phyloP scores from a whole-genome alignment of 2,888 invertebrate genomes.

The Agapostemon virescens region DNA sequence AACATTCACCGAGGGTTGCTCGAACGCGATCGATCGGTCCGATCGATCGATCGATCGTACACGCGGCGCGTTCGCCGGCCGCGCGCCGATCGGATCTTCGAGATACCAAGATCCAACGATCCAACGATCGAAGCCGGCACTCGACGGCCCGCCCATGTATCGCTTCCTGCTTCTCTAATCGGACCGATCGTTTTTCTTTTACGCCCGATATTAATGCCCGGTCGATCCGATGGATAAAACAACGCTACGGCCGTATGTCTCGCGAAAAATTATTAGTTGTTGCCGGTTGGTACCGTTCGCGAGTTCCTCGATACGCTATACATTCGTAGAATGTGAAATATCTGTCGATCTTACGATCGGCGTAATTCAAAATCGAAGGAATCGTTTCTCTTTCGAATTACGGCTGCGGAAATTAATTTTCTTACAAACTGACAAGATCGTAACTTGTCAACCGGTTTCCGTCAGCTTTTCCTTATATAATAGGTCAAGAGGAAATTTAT shows the following conservation, averaged over 20 bases:
- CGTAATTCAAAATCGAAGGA: background rate
- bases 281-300: slow-evolving; percentile 10
- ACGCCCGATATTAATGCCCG: slow-evolving; percentile 44
- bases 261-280: slow-evolving; percentile 11
- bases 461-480: background rate
- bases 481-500: background rate
- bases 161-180: slow-evolving; percentile 68
- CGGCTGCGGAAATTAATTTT: background rate
- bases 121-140: slow-evolving; percentile 29
- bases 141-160: slow-evolving; percentile 54
- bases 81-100: slow-evolving; percentile 57
- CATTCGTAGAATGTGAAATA: background rate
- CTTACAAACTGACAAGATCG: background rate
- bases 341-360: background rate
- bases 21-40: slow-evolving; percentile 48
- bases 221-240: slow-evolving; percentile 10
- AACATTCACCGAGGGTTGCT: slow-evolving; percentile 57
- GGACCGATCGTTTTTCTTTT: slow-evolving; percentile 54
- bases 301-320: background rate
- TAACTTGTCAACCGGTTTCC: background rate
- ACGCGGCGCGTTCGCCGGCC: slow-evolving; percentile 20
- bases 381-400: background rate
- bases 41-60: slow-evolving; percentile 55
- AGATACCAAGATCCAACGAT: slow-evolving; percentile 55
- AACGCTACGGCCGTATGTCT: slow-evolving; percentile 3